Base-by-base conservation (phyloP, 1,140 invertebrate genomes). In the Drosophila kepulauana region DNA sequence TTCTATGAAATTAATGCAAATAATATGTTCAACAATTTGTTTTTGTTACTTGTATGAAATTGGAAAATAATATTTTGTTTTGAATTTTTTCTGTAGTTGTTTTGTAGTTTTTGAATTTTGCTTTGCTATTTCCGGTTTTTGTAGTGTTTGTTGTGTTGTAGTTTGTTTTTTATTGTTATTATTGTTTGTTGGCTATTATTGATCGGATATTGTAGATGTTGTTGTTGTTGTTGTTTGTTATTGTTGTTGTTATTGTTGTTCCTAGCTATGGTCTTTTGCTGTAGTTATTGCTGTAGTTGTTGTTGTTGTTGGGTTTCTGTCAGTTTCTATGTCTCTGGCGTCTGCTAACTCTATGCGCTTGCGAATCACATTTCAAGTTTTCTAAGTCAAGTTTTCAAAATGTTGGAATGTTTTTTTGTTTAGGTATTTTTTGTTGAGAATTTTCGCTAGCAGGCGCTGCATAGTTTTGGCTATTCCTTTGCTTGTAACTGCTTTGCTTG, bases 211-310 rank as follows among this genome's bases (percentile, higher is more conserved):
- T 81, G 63, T 46, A 64, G 70, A 56, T 65, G 61, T 84, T 88
- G 70, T 80, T 74, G 74, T 62, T 79, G 71, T 75, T 70, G 56
- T 72, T 75, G 20, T 78, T 25, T 75, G 75, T 80, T 81, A 54
- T 75, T 82, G 48, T 80, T 67, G 51, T 59, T 68, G 58, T 79
- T 77, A 63, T 76, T 78, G 72, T 81, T 75, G 58, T 88, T 84
- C 68, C 73, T 82, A 84, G 81, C 81, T 82, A 85, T 85, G 81
- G 81, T 82, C 85, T 90, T 75, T 86, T 86, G 67, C 66, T 48
- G 49, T 84, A 81, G 58, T 85, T 77, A 69, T 65, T 86, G 70
- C 64, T 72, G 46, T 79, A 75, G 28, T 73, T 78, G 48, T 75
- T 82, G 58, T 78, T 81, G 69, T 78, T 74, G 72, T 85, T 79